Evolutionary conservation across 1,140 invertebrate genomes (phyloP).

Genomic region (Temnothorax curvispinosus): DNA sequence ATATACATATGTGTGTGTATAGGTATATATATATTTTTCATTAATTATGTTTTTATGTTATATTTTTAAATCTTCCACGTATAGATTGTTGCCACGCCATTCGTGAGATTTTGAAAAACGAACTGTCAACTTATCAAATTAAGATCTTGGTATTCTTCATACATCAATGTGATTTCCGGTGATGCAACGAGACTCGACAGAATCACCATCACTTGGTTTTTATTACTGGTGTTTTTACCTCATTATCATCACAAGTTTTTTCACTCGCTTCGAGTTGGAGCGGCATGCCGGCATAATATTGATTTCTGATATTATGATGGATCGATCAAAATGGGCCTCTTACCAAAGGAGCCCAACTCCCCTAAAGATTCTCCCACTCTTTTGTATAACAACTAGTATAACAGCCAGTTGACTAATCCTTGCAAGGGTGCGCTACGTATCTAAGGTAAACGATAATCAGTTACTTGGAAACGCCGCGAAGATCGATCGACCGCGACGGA

Average conservation of each 20-base stretch:
- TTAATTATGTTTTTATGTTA: not conserved
- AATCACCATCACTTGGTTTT: not conserved
- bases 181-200: not conserved
- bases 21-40: too few species aligned
- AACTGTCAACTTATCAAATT: not conserved
- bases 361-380: not conserved
- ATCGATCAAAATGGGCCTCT: not conserved
- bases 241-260: conserved; percentile 47
- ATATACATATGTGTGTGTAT: not conserved
- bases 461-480: conserved; percentile 36
- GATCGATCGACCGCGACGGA: not conserved
- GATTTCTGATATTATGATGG: not conserved
- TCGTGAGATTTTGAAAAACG: not conserved
- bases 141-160: not conserved
- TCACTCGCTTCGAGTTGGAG: conserved; percentile 26
- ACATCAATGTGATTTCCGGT: not conserved
- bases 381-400: not conserved
- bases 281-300: conserved; percentile 42
- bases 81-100: too few species aligned
- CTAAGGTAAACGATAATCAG: conserved; percentile 20
- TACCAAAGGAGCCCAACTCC: not conserved
- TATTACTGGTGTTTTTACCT: conserved; percentile 2
- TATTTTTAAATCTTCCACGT: not conserved
- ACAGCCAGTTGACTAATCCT: not conserved
- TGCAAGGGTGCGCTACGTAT: not conserved